Conservation (phyloP, 64 coral and sea anemone genomes). For the Cladopsammia gracilis region DNA sequence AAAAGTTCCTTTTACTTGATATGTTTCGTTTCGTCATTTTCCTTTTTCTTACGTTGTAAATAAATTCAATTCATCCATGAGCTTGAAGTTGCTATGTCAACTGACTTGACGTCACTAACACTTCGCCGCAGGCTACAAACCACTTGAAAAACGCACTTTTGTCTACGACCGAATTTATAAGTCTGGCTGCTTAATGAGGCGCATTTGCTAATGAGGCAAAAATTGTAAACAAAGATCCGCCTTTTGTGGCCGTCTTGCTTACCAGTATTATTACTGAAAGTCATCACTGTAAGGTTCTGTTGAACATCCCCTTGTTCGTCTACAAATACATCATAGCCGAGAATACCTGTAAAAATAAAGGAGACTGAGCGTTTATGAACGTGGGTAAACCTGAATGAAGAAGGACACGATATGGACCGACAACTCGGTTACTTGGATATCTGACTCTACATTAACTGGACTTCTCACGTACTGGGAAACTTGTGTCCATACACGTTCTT, state of each 20-base stretch:
- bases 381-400: background rate
- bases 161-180: too few relatives aligned
- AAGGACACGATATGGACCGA: background rate
- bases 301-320: constrained; percentile 85
- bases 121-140: too few relatives aligned
- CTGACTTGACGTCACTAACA: too few relatives aligned
- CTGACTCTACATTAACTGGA: background rate
- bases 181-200: too few relatives aligned
- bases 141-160: too few relatives aligned
- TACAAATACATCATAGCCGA: constrained; percentile 77
- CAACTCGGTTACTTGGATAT: background rate
- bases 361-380: background rate
- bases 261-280: constrained; percentile 65
- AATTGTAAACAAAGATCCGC: too few relatives aligned
- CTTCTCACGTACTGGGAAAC: constrained; percentile 54
- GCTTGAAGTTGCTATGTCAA: too few relatives aligned
- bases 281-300: constrained; percentile 77
- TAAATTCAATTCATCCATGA: too few relatives aligned
- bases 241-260: background rate
- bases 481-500: constrained; percentile 72
- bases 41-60: too few relatives aligned
- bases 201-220: too few relatives aligned
- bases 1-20: too few relatives aligned
- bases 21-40: too few relatives aligned
- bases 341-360: constrained; percentile 66